Evolutionary conservation across 2,797 vertebrate genomes (phyloP).

Genomic region (Chrosomus eos): DNA sequence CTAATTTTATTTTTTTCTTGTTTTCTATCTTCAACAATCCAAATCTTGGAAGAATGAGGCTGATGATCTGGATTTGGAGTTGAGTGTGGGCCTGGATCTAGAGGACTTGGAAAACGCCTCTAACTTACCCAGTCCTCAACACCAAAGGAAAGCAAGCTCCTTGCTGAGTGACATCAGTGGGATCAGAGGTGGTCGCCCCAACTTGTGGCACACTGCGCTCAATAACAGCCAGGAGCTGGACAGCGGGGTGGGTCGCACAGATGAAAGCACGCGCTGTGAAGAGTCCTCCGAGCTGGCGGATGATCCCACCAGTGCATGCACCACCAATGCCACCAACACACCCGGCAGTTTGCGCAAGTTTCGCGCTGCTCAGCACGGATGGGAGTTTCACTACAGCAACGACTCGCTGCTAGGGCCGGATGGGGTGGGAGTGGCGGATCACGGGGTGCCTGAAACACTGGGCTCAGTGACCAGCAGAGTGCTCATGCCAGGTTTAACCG

Average conservation of each 20-base stretch:
- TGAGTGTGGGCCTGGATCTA: conserved; percentile 49
- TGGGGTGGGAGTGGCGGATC: conserved; percentile 59
- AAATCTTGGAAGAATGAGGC: conserved; percentile 59
- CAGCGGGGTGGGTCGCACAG: conserved; percentile 85
- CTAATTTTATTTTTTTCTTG: not conserved
- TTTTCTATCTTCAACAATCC: not conserved
- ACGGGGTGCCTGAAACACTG: conserved; percentile 2
- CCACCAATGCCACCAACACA: conserved; percentile 77
- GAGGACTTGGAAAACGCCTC: conserved; percentile 52
- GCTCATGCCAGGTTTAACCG: conserved; percentile 81
- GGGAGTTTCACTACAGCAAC: conserved; percentile 80
- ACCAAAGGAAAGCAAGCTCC: not conserved
- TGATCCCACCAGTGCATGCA: conserved; percentile 79
- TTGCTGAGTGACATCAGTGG: conserved; percentile 44
- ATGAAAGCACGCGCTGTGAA: conserved; percentile 85
- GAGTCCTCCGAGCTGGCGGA: conserved; percentile 83
- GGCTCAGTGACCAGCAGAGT: conserved; percentile 42
- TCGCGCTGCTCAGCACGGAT: conserved; percentile 65
- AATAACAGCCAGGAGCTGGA: conserved; percentile 84
- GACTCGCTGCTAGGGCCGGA: conserved; percentile 75
- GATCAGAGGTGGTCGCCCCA: conserved; percentile 55
- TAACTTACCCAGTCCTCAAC: conserved; percentile 56
- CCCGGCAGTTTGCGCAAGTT: conserved; percentile 80
- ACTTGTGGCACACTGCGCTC: conserved; percentile 67
- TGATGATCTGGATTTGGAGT: conserved; percentile 63